These are phyloP conservation scores for Melikaiella ostensackeni DNA, from an alignment of 2,888 invertebrate genomes.

Conservation along the genomic window DNA sequence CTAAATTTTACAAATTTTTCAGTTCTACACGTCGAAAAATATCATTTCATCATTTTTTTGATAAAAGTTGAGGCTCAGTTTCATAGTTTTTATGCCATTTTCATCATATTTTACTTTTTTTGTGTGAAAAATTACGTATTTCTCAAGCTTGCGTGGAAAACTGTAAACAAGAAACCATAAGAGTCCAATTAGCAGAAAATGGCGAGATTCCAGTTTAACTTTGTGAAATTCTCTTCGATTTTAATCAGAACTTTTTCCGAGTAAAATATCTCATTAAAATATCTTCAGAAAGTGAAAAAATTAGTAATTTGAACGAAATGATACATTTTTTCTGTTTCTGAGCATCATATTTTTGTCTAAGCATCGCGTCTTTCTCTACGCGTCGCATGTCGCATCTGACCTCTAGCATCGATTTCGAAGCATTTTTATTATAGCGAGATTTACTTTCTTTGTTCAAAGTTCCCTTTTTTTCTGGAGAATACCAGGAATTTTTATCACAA, in stretches of 20 bases:
- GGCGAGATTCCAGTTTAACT: slow-evolving; percentile 36
- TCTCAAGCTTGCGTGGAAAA: slow-evolving; percentile 26
- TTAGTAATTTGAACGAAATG: not conserved
- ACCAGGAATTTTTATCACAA: slow-evolving; percentile 10
- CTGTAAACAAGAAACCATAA: slow-evolving; percentile 32
- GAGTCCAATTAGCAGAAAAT: slow-evolving; percentile 36
- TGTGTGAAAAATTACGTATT: slow-evolving; percentile 1
- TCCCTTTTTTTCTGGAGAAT: not conserved
- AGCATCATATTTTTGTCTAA: not conserved
- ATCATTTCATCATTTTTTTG: not conserved
- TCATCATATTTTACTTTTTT: not conserved
- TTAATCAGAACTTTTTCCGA: not conserved
- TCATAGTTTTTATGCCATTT: not conserved
- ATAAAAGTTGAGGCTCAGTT: not conserved
- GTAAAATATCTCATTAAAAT: not conserved
- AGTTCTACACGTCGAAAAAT: not conserved
- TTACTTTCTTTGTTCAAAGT: slow-evolving; percentile 13
- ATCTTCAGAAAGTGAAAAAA: slow-evolving; percentile 2
- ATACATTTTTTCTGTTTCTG: not conserved
- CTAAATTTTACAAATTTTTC: not conserved
- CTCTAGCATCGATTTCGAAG: not conserved
- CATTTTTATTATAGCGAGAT: not conserved
- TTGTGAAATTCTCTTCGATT: not conserved
- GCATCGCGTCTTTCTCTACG: slow-evolving; percentile 23
- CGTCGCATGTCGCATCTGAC: slow-evolving; percentile 5